phyloP scores from a whole-genome alignment of 2,797 vertebrate species.

The Enteromius thamalakanensis region DNA sequence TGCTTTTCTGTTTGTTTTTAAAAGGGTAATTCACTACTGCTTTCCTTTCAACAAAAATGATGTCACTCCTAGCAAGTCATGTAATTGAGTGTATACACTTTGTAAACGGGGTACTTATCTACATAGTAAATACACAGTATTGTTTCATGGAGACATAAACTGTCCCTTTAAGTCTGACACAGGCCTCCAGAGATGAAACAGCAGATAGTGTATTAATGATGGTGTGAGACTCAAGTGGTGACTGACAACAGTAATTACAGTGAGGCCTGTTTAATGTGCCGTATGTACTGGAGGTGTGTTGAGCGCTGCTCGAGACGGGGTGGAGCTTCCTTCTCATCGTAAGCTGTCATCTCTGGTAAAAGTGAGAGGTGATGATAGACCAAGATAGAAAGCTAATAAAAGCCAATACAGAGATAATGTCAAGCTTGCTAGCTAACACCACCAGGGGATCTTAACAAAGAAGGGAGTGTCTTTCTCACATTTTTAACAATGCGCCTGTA shows the following conservation, averaged over 20 bases:
- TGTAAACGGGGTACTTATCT: background rate
- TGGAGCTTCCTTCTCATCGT: background rate
- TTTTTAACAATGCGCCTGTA: background rate
- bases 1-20: too few relatives aligned
- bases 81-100: background rate
- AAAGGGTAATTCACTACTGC: too few relatives aligned
- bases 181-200: constrained; percentile 4
- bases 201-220: constrained; percentile 4
- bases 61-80: background rate
- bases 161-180: background rate
- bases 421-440: constrained; percentile 3
- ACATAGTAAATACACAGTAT: background rate
- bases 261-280: background rate
- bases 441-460: background rate
- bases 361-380: constrained; percentile 40
- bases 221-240: background rate
- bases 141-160: background rate
- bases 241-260: constrained; percentile 4
- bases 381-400: constrained; percentile 45
- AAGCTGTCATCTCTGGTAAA: constrained; percentile 16
- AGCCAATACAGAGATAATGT: constrained; percentile 34
- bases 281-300: background rate
- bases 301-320: background rate
- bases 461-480: constrained; percentile 6
- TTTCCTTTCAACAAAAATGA: too few relatives aligned